Conservation (phyloP, 1,140 invertebrate genomes). For the Thaumatotibia leucotreta region DNA sequence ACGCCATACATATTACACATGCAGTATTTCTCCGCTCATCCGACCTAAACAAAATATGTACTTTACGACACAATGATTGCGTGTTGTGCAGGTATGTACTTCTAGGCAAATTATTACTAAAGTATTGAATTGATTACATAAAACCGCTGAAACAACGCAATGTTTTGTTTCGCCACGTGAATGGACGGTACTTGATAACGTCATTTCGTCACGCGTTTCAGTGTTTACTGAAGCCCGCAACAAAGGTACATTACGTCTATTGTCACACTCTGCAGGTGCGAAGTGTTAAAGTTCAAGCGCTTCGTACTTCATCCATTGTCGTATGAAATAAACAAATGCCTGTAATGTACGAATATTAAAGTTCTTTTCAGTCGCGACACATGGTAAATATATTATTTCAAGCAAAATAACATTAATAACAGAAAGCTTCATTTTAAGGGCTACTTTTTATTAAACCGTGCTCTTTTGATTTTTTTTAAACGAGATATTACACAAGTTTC, state of each 20-base stretch:
- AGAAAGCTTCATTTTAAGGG: no score
- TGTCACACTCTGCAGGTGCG: slow-evolving; percentile 23
- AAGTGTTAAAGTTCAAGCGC: slow-evolving; percentile 14
- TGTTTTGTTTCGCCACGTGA: not conserved
- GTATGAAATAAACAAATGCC: not conserved
- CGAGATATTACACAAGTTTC: no score
- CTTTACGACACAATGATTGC: not conserved
- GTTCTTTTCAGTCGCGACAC: not conserved
- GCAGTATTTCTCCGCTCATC: not conserved
- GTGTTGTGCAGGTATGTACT: not conserved
- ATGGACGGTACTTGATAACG: not conserved
- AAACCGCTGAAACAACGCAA: not conserved
- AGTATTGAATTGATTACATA: not conserved
- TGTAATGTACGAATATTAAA: not conserved
- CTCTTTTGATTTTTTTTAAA: no score
- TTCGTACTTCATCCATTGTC: slow-evolving; percentile 29
- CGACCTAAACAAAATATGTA: not conserved
- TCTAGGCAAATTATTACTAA: not conserved
- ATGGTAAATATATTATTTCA: not conserved
- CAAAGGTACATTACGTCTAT: slow-evolving; percentile 22
- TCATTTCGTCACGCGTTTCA: not conserved
- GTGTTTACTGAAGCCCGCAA: slow-evolving; percentile 9
- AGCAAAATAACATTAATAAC: no score
- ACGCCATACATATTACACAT: no score
- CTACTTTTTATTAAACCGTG: no score